Evolutionary conservation across 2,888 invertebrate species (phyloP).

Genomic region (Copidosoma aretas): DNA sequence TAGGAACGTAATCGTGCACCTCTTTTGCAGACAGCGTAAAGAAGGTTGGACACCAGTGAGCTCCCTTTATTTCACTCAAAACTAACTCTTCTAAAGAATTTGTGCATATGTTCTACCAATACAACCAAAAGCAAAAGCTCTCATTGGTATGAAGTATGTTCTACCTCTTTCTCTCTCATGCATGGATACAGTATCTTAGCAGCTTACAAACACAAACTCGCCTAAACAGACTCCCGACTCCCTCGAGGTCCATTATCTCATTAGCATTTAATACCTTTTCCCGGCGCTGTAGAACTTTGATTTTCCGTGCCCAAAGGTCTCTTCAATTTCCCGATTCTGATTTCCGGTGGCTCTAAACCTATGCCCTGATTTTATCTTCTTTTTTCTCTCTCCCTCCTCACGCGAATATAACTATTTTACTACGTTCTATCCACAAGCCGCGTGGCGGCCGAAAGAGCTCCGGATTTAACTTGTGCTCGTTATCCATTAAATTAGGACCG

Average conservation of each 20-base stretch:
- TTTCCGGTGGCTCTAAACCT: conserved; percentile 46
- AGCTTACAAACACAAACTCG: too few species aligned
- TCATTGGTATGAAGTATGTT: neutral
- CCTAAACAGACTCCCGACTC: too few species aligned
- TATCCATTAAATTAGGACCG: conserved; percentile 51
- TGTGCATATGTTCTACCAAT: too few species aligned
- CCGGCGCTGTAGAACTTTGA: conserved; percentile 50
- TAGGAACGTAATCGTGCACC: too few species aligned
- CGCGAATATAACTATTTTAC: conserved; percentile 46
- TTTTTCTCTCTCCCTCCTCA: conserved; percentile 20
- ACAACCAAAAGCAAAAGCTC: too few species aligned
- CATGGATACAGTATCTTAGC: too few species aligned
- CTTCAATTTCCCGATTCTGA: conserved; percentile 53
- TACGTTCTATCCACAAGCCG: conserved; percentile 41
- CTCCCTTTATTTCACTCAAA: too few species aligned
- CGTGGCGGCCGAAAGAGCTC: conserved; percentile 39
- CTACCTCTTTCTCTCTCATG: too few species aligned
- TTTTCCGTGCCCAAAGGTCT: conserved; percentile 45
- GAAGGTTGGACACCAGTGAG: too few species aligned
- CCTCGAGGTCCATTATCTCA: conserved; percentile 44
- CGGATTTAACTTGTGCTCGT: conserved; percentile 46
- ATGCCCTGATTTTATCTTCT: conserved; percentile 16
- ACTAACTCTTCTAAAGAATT: too few species aligned
- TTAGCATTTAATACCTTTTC: conserved; percentile 55
- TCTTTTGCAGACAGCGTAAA: too few species aligned